Evolutionary conservation across 2,888 invertebrate genomes (phyloP), one percentile per base, ranked within the genome.

Genomic region (Arrhopalites spinosus): DNA sequence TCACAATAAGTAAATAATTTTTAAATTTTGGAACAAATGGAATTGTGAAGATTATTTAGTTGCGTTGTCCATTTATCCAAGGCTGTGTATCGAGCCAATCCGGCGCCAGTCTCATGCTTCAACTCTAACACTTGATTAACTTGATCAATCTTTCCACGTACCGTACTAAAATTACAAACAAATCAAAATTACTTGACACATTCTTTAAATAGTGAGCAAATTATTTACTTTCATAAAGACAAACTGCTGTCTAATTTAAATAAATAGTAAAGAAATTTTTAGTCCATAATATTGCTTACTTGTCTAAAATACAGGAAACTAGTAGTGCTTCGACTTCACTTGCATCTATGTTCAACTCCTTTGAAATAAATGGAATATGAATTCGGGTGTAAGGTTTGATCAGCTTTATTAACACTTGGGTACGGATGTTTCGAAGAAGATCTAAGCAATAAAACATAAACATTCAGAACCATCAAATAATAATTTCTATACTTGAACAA

Each of bases 361-460:
- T 93, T 50, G 98, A 97, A 85, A 99, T 96, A 86, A 98, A 98
- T 5, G 96, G 95, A 86, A 99, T 96, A 85, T 96, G 95, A 84
- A 99, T 98, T 85, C 96, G 91, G 64, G 98, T 99, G 87, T 99
- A 99, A 0, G 99, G 99, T 76, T 94, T 94, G 84, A 99, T 98
- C 79, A 99, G 87, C 86, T 98, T 97, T 79, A 98, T 96, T 77
- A 99, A 88, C 79, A 99, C 98, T 88, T 98, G 94, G 2, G 98
- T 98, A 81, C 98, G 89, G 84, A 99, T 98, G 86, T 99, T 99
- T 75, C 96, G 89, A 73, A 98, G 87, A 76, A 98, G 88, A 88
- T 98, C 98, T 90, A 84, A 68, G 64, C n/a, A n/a, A n/a, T n/a
- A 61, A 64, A n/a, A n/a, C n/a, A n/a, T n/a, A n/a, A n/a, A n/a